These are phyloP conservation scores for Rafetus swinhoei DNA, from an alignment of 2,113 vertebrate species.

Conservation along the genomic window DNA sequence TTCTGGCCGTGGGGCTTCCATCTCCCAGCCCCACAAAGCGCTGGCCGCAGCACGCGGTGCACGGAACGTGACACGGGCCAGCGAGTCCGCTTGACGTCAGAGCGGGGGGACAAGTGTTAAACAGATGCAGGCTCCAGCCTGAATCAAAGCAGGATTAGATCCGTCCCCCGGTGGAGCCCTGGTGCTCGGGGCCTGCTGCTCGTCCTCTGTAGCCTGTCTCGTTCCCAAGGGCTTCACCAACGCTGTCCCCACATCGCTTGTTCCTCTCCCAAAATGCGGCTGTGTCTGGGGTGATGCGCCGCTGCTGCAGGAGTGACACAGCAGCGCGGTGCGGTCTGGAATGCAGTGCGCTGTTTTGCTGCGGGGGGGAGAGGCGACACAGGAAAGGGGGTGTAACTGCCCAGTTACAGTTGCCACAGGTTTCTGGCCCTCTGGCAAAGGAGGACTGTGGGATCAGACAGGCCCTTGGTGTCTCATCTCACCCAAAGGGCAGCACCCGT, in stretches of 20 bases:
- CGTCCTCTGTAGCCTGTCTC: neutral
- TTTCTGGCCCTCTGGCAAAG: neutral
- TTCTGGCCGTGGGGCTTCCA: neutral
- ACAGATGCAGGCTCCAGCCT: constrained; percentile 48
- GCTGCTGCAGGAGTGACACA: neutral
- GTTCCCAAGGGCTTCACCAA: neutral
- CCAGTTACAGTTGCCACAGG: neutral
- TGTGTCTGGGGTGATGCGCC: neutral
- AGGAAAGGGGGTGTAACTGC: too few relatives aligned
- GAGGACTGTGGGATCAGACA: too few relatives aligned
- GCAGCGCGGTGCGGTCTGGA: neutral
- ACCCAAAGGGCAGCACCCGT: too few relatives aligned
- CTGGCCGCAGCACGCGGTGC: neutral
- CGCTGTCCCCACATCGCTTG: neutral
- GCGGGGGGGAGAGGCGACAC: neutral
- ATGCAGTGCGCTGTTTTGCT: neutral
- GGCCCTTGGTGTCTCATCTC: too few relatives aligned
- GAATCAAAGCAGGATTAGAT: constrained; percentile 42
- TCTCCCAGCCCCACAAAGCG: neutral
- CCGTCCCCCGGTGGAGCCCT: neutral
- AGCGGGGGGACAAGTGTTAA: constrained; percentile 14
- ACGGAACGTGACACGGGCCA: constrained; percentile 10
- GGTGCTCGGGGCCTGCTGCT: too few relatives aligned
- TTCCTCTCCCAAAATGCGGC: neutral
- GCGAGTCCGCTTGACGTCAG: neutral